Base-by-base conservation (phyloP, 1,140 invertebrate species). In the Reticulitermes speratus region DNA sequence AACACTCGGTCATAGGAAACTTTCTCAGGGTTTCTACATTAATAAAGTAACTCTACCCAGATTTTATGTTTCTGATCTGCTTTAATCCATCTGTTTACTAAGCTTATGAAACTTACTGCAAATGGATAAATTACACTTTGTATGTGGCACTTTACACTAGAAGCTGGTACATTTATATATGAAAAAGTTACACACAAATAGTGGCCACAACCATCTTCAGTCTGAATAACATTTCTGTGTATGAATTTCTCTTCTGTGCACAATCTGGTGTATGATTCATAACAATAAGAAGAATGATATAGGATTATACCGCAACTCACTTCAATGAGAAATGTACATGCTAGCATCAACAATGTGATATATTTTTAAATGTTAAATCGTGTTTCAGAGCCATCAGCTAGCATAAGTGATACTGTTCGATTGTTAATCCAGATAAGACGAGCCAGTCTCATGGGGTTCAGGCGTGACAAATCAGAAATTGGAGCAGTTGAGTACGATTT, bases 401-500 rank as follows among this genome's bases (percentile, higher is more conserved):
- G 92, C 95, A 98, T 97, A 11, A 98, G 91, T 0, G 97, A 97
- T 12, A 98, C 97, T n/a, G 96, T 96, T 84, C 97, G 94, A 89
- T 96, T 96, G 87, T 96, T 97, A 52, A 97, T 97, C 98, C 98
- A 99, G 9, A 98, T 95, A 19, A 99, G 92, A 84, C 96, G 94
- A 32, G 97, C 97, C 88, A 97, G 92, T n/a, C 96, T 93, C 91
- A 97, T 96, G 6, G 97, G 96, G 92, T 97, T 97, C 52, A 97
- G 91, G 3, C 96, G 93, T 0, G 96, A 94, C 38, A 97, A 96
- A 89, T 98, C 97, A 48, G 97, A 96, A 89, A 98, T 96, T 0
- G 97, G 97, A 16, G 96, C 96, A 3, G 97, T 98, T 88, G 96
- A 97, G 91, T 97, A 98, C 59, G 97, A 97, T 90, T 98, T 98